Percentiles rank a stretch among this genome's conserved stretches.
These are phyloP conservation scores for Nomada hirtipes DNA, from an alignment of 2,888 invertebrate genomes.

Conservation along the genomic window DNA sequence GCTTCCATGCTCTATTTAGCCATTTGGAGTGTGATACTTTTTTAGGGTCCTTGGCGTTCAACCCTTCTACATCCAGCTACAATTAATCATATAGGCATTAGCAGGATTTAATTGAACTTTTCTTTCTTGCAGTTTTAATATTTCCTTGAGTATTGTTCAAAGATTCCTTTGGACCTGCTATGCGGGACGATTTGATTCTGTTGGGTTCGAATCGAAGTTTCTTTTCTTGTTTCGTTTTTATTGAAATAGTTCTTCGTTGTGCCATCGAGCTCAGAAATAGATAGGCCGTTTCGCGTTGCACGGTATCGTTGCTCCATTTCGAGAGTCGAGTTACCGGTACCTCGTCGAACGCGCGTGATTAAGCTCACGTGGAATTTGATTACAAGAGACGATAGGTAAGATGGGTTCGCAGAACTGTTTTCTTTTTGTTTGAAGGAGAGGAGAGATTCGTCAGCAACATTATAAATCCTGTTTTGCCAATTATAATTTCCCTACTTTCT, in stretches of 20 bases:
- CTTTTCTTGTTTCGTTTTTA: slow-evolving; percentile 6
- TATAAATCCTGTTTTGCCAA: neutral
- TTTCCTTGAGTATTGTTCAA: neutral
- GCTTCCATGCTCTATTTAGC: neutral
- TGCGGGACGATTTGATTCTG: neutral
- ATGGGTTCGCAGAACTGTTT: slow-evolving; percentile 14
- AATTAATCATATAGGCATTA: neutral
- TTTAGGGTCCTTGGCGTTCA: neutral
- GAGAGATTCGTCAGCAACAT: neutral
- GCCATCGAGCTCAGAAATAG: slow-evolving; percentile 30
- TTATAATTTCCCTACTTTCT: too few species aligned
- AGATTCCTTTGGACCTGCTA: neutral
- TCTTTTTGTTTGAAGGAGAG: slow-evolving; percentile 8
- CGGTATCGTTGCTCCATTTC: slow-evolving; percentile 37
- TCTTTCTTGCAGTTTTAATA: neutral
- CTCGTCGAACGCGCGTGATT: slow-evolving; percentile 39
- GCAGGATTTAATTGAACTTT: neutral
- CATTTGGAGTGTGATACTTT: slow-evolving; percentile 5
- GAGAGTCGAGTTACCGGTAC: slow-evolving; percentile 38
- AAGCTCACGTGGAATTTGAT: slow-evolving; percentile 40
- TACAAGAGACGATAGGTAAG: slow-evolving; percentile 24
- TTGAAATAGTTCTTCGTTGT: slow-evolving; percentile 35
- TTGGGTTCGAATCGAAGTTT: slow-evolving; percentile 3
- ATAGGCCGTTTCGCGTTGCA: slow-evolving; percentile 27
- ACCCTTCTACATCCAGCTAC: neutral